Conservation (phyloP, 2,888 invertebrate genomes). For the Dryobotodes eremita region DNA sequence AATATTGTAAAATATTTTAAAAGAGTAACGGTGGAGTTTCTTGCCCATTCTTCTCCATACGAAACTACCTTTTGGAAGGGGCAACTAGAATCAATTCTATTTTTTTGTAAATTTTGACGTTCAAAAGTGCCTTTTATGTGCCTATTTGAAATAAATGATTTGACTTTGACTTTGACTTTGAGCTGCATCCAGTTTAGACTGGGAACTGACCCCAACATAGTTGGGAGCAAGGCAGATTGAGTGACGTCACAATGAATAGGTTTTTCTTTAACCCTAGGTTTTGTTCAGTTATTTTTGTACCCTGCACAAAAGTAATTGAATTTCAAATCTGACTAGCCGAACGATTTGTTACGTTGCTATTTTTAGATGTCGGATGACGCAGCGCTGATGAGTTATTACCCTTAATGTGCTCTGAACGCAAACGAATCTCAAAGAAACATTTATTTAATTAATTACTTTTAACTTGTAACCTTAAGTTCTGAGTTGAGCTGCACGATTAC, state of each 20-base stretch:
- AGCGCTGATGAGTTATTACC: conserved; percentile 39
- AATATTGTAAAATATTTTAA: too few relatives aligned
- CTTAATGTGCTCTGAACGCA: conserved; percentile 4
- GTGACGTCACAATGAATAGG: background rate
- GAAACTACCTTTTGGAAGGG: too few relatives aligned
- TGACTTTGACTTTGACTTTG: too few relatives aligned
- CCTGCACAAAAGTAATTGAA: conserved; percentile 24
- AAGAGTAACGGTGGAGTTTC: too few relatives aligned
- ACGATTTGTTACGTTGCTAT: conserved; percentile 44
- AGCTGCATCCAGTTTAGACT: background rate
- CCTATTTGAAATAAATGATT: too few relatives aligned
- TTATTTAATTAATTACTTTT: conserved; percentile 8
- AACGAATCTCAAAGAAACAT: background rate
- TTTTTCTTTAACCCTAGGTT: background rate
- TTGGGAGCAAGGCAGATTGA: background rate
- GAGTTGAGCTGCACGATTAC: too few relatives aligned
- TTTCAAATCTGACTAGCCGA: conserved; percentile 22
- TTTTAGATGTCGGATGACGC: conserved; percentile 36
- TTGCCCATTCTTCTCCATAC: too few relatives aligned
- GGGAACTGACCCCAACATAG: background rate
- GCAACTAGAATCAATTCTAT: too few relatives aligned
- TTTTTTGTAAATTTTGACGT: too few relatives aligned
- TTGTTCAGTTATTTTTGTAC: conserved; percentile 5
- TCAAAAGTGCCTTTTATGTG: too few relatives aligned
- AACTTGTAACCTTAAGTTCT: too few relatives aligned